phyloP scores from a whole-genome alignment of 2,797 vertebrate species.

The Argya squamiceps region DNA sequence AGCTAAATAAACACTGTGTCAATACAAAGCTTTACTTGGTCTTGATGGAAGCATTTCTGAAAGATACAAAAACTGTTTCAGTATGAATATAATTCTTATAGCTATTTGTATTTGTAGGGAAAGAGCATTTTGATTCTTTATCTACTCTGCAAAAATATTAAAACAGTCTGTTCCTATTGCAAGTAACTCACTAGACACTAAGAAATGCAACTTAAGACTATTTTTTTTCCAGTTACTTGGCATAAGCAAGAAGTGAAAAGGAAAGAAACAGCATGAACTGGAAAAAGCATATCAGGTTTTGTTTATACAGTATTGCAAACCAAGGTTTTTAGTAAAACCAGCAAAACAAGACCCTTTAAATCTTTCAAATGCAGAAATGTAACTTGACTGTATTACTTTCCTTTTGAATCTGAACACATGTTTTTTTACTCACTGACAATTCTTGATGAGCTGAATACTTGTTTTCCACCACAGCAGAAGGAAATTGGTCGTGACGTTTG shows the following conservation, averaged over 20 bases:
- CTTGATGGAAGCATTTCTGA: not conserved
- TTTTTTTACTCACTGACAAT: not conserved
- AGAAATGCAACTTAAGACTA: not conserved
- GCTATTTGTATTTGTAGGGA: not conserved
- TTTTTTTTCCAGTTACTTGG: not conserved
- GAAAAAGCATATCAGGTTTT: not conserved
- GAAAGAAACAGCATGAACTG: not conserved
- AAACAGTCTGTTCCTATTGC: not conserved
- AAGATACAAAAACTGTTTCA: not conserved
- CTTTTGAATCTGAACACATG: not conserved
- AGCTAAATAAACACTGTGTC: not conserved
- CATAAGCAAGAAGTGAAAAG: not conserved
- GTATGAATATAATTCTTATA: not conserved
- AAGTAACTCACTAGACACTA: not conserved
- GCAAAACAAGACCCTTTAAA: not conserved
- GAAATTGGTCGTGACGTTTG: not conserved
- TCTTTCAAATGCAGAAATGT: not conserved
- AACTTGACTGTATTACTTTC: not conserved
- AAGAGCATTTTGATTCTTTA: not conserved
- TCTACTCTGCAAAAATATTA: not conserved
- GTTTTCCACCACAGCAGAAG: not conserved
- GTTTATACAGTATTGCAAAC: not conserved
- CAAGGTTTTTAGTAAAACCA: not conserved
- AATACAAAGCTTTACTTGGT: not conserved
- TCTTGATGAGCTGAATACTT: constrained; percentile 2